Conservation (phyloP, 2,888 invertebrate species). For the Actias luna region DNA sequence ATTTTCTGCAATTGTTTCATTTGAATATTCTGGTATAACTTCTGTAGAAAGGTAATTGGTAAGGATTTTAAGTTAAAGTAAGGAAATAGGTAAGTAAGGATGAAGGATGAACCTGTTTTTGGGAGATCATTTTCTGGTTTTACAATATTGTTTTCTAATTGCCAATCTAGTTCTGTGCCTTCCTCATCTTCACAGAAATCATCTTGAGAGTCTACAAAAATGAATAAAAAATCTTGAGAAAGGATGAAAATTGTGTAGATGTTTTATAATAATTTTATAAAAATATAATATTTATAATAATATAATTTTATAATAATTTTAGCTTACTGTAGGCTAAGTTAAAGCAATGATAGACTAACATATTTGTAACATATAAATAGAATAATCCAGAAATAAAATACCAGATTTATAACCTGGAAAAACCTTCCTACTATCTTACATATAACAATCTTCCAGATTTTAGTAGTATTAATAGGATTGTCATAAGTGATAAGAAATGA, state of each 20-base stretch:
- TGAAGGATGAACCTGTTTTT: conserved; percentile 48
- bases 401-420: no score
- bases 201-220: conserved; percentile 58
- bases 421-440: no score
- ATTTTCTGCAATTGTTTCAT: conserved; percentile 14
- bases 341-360: no score
- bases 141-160: conserved; percentile 40
- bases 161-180: conserved; percentile 62
- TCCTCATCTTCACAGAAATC: conserved; percentile 65
- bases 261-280: no score
- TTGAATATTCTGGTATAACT: conserved; percentile 26
- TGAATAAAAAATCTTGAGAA: no score
- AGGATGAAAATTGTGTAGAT: no score
- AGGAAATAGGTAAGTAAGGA: conserved; percentile 29
- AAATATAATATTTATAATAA: no score
- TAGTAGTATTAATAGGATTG: background rate
- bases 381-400: no score
- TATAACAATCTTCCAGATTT: background rate
- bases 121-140: conserved; percentile 31
- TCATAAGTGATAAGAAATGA: background rate
- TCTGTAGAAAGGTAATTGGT: conserved; percentile 29
- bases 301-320: no score
- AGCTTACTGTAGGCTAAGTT: no score
- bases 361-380: no score
- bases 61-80: conserved; percentile 19